Evolutionary conservation across 2,797 vertebrate species (phyloP).

Genomic region (Phrynocephalus vlangalii): DNA sequence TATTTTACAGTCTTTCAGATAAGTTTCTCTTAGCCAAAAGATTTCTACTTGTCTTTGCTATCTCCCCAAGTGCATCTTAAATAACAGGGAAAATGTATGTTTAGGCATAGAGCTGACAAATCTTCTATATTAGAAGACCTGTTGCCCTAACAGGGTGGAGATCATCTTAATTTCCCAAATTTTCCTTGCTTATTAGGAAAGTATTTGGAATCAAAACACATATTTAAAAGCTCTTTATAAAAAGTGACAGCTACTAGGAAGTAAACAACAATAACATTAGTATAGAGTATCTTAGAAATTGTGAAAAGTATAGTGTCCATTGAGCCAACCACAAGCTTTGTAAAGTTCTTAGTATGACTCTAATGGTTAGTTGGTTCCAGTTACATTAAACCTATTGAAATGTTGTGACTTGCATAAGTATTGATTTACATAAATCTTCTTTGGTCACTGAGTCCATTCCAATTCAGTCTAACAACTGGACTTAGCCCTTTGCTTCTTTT

Average conservation of each 20-base stretch:
- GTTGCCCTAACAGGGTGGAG: neutral
- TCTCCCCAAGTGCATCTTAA: neutral
- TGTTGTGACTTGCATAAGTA: too few relatives aligned
- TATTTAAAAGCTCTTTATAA: slow-evolving; percentile 41
- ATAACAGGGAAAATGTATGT: slow-evolving; percentile 23
- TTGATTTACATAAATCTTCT: too few relatives aligned
- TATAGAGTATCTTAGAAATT: slow-evolving; percentile 39
- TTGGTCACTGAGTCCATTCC: too few relatives aligned
- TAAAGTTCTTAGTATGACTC: neutral
- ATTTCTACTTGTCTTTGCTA: slow-evolving; percentile 58
- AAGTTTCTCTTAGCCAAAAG: slow-evolving; percentile 54
- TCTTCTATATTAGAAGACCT: slow-evolving; percentile 47
- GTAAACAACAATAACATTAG: slow-evolving; percentile 32
- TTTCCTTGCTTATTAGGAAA: slow-evolving; percentile 54
- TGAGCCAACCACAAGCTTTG: slow-evolving; percentile 28
- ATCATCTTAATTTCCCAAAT: slow-evolving; percentile 45
- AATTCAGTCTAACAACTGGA: too few relatives aligned
- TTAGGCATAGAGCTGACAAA: slow-evolving; percentile 15
- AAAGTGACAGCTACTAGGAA: slow-evolving; percentile 52
- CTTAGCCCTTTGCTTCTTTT: neutral
- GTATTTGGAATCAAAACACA: slow-evolving; percentile 45
- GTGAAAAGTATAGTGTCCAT: slow-evolving; percentile 7
- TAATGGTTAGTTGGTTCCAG: too few relatives aligned
- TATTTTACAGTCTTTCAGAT: slow-evolving; percentile 72
- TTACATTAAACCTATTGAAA: too few relatives aligned